Conservation (phyloP, 1,140 invertebrate genomes). For the Lasaia peninsularis region DNA sequence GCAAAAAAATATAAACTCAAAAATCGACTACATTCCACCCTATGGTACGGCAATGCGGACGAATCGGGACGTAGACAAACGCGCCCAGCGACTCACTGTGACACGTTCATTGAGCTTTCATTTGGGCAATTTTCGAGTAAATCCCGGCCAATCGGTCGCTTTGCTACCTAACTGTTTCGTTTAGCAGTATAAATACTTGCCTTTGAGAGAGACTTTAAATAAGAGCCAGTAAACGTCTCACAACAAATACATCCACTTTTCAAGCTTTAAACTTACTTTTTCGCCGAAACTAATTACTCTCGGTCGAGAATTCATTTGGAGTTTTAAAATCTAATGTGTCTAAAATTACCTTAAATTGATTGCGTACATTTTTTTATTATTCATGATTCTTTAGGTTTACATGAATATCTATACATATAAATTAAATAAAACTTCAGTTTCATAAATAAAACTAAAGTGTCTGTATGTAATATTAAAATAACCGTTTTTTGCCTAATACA, state of each 20-base stretch:
- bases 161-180: constrained; percentile 38
- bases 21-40: constrained; percentile 28
- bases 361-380: too few relatives aligned
- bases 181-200: constrained; percentile 41
- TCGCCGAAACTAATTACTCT: too few relatives aligned
- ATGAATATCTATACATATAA: too few relatives aligned
- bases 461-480: too few relatives aligned
- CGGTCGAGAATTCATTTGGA: too few relatives aligned
- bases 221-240: not conserved
- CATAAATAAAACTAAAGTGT: too few relatives aligned
- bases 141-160: constrained; percentile 57
- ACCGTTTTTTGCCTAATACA: too few relatives aligned
- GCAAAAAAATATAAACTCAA: not conserved
- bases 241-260: not conserved
- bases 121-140: constrained; percentile 70
- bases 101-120: constrained; percentile 72
- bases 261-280: too few relatives aligned
- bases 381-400: too few relatives aligned
- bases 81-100: constrained; percentile 55
- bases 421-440: too few relatives aligned
- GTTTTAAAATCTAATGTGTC: too few relatives aligned
- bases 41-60: constrained; percentile 62
- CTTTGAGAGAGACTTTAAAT: constrained; percentile 27
- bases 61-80: constrained; percentile 67
- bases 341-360: too few relatives aligned